Evolutionary conservation across 2,888 invertebrate genomes (phyloP), one percentile per base, ranked within the genome.

Genomic region (Diarsia mendica): DNA sequence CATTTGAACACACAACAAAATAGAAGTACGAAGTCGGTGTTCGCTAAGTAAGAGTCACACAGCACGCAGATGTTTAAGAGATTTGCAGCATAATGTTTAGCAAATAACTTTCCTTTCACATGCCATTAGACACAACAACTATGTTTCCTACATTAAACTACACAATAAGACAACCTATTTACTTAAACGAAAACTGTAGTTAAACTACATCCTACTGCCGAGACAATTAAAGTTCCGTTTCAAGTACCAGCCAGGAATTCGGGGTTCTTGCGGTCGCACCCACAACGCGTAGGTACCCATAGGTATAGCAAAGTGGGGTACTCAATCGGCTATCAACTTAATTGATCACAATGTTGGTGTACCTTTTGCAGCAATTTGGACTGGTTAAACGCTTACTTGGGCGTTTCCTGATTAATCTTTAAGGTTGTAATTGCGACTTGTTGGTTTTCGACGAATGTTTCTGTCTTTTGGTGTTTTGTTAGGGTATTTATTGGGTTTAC

Each of bases 331-430:
- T 88, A 91, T 93, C 90, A 89, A 89, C 87, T 89, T 91, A 93
- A 94, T 93, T 91, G 90, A 92, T 92, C 86, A 82, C 88, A 88
- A 89, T 87, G 87, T 88, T 88, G 86, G 89, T 88, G 88, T 89
- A 90, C 91, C 91, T 91, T 90, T 91, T 88, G 86, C 90, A 91
- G 91, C 88, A 93, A 92, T 92, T 92, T 92, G 88, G 89, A 87
- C 89, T 89, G 87, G 91, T 92, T 93, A 91, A 91, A 91, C 90
- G 92, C 89, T 90, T 90, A 80, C 90, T 89, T 90, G 89, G 91
- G 90, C 90, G 91, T 88, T 89, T 89, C 90, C 90, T 93, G 93
- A 94, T 94, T 94, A 94, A 94, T 94, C 92, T 90, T 89, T 79
- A 83, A 89, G 92, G 90, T 84, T 89, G 90, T 93, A 93, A 94